Percentiles rank a stretch among this genome's conserved stretches.
phyloP scores from a whole-genome alignment of 2,113 vertebrate species.

The Burhinus oedicnemus region DNA sequence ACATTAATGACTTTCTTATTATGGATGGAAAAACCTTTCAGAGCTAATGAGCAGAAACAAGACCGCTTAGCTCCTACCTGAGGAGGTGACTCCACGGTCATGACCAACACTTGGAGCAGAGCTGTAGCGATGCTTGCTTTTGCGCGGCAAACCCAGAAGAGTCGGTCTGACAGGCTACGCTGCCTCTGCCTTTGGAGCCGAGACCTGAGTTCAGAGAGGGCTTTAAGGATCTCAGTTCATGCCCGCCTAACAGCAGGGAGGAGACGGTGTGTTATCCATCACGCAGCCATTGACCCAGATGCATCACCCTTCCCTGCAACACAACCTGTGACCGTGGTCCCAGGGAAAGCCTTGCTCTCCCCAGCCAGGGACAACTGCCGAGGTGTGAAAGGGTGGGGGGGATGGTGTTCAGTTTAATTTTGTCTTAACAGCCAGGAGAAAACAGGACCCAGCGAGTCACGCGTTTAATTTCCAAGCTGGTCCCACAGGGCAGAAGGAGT shows the following conservation, averaged over 20 bases:
- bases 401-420: neutral
- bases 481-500: neutral
- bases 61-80: neutral
- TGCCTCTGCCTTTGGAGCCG: neutral
- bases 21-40: constrained; percentile 22
- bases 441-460: neutral
- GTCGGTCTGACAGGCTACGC: neutral
- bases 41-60: constrained; percentile 50
- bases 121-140: neutral
- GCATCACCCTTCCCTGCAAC: neutral
- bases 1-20: constrained; percentile 48
- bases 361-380: neutral
- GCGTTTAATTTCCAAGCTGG: neutral
- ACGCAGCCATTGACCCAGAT: accelerated
- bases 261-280: neutral
- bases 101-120: neutral
- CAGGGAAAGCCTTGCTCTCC: neutral
- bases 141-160: no score
- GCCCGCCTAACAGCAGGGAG: neutral
- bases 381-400: neutral
- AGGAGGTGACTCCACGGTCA: constrained; percentile 33
- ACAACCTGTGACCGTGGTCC: neutral
- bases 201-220: neutral
- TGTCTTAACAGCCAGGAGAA: neutral
- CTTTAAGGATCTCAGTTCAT: neutral